phyloP scores from a whole-genome alignment of 1,140 invertebrate species.

The Dermatophagoides farinae region DNA sequence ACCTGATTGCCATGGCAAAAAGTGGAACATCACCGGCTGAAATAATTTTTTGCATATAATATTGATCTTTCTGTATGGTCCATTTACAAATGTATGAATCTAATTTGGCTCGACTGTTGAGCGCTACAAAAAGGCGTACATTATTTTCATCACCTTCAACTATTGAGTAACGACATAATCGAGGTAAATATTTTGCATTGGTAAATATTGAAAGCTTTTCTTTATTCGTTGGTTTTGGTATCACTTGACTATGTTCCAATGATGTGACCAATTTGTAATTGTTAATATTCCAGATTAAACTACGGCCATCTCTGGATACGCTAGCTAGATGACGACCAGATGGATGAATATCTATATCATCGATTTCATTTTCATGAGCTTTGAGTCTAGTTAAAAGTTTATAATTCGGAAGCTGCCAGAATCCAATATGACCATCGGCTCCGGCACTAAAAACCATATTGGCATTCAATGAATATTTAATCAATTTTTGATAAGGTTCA shows the following conservation, averaged over 20 bases:
- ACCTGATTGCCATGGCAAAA: neutral
- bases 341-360: slow-evolving; percentile 72
- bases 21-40: neutral
- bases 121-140: neutral
- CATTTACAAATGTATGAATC: neutral
- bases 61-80: neutral
- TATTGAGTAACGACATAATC: slow-evolving; percentile 14
- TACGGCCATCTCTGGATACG: slow-evolving; percentile 65
- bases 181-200: slow-evolving; percentile 17
- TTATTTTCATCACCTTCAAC: slow-evolving; percentile 8
- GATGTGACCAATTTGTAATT: slow-evolving; percentile 40
- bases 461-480: slow-evolving; percentile 49
- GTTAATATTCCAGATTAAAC: slow-evolving; percentile 50
- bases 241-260: slow-evolving; percentile 46
- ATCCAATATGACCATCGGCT: slow-evolving; percentile 57
- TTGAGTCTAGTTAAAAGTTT: slow-evolving; percentile 42
- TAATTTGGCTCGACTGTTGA: neutral
- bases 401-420: slow-evolving; percentile 70
- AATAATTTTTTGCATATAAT: slow-evolving; percentile 1
- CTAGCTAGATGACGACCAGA: slow-evolving; percentile 50
- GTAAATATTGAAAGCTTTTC: slow-evolving; percentile 54
- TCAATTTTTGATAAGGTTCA: slow-evolving; percentile 64
- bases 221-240: slow-evolving; percentile 46
- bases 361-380: slow-evolving; percentile 58
- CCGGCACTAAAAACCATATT: slow-evolving; percentile 71